phyloP scores from a whole-genome alignment of 1,140 invertebrate genomes.

The Drosophila truncata region DNA sequence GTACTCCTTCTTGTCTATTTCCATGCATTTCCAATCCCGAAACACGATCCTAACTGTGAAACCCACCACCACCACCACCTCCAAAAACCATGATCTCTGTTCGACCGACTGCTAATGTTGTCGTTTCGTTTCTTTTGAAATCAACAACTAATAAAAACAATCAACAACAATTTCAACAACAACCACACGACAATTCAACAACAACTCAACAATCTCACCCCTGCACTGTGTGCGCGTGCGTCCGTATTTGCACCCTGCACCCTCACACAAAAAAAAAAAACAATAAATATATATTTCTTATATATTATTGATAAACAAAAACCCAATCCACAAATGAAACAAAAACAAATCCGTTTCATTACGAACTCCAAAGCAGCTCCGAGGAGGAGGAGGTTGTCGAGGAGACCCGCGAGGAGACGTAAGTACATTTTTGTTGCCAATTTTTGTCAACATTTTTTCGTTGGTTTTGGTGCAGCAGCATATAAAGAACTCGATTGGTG shows the following conservation, averaged over 20 bases:
- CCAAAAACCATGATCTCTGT: constrained; percentile 44
- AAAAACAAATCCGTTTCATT: constrained; percentile 59
- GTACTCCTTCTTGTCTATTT: constrained; percentile 66
- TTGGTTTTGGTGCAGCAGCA: constrained; percentile 60
- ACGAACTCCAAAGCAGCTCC: constrained; percentile 85
- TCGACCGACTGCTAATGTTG: constrained; percentile 76
- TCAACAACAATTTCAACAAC: constrained; percentile 56
- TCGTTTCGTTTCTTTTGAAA: constrained; percentile 75
- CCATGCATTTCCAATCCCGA: constrained; percentile 49
- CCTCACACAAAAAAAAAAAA: constrained; percentile 35
- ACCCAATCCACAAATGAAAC: constrained; percentile 35
- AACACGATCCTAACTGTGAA: constrained; percentile 24
- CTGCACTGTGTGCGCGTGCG: constrained; percentile 39
- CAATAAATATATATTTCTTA: not conserved
- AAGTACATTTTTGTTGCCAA: constrained; percentile 86
- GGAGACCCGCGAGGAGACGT: constrained; percentile 88
- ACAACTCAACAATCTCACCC: constrained; percentile 58
- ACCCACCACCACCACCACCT: constrained; percentile 10
- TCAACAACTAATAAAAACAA: constrained; percentile 58
- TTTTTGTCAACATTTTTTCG: constrained; percentile 49
- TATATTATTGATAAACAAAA: constrained; percentile 33
- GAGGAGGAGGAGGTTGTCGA: constrained; percentile 90
- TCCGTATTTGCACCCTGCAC: constrained; percentile 63
- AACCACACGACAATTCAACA: constrained; percentile 58
- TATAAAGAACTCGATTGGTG: constrained; percentile 67